These are phyloP conservation scores for Chrysogorgia sp. DNA, from an alignment of 92 coral and sea anemone genomes.

Conservation along the genomic window DNA sequence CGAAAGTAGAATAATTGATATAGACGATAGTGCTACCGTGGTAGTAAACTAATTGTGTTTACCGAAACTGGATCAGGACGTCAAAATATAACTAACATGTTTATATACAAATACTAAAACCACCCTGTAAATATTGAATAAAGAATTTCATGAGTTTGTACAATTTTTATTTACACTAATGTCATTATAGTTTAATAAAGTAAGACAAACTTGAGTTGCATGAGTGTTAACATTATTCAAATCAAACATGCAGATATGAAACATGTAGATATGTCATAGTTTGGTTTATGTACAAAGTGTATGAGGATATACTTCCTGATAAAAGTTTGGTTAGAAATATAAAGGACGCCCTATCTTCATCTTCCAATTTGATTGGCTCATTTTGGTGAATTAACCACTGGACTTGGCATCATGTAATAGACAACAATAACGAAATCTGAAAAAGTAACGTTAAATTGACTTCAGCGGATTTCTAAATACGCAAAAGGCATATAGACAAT, in stretches of 20 bases:
- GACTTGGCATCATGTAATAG: slow-evolving; percentile 26
- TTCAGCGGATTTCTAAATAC: background rate
- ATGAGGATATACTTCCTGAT: too few relatives aligned
- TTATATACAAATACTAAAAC: too few relatives aligned
- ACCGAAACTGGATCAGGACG: background rate
- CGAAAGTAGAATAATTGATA: slow-evolving; percentile 24
- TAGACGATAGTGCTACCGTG: slow-evolving; percentile 16
- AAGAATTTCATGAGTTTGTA: background rate
- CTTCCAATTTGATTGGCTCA: background rate
- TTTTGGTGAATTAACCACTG: background rate
- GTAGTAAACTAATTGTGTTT: slow-evolving; percentile 27
- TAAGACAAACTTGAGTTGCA: too few relatives aligned
- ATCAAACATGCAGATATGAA: too few relatives aligned
- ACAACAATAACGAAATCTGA: slow-evolving; percentile 41
- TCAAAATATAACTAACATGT: background rate
- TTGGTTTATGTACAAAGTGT: too few relatives aligned
- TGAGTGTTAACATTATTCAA: too few relatives aligned
- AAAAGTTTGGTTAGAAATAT: too few relatives aligned
- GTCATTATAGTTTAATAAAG: too few relatives aligned
- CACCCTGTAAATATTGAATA: background rate
- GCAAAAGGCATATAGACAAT: too few relatives aligned
- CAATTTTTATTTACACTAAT: too few relatives aligned
- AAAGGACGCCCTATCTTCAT: too few relatives aligned
- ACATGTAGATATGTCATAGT: too few relatives aligned
- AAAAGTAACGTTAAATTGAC: background rate